Percentiles rank a stretch among this genome's conserved stretches.
These are phyloP conservation scores for Spodoptera littoralis DNA, from an alignment of 2,888 invertebrate species.

Conservation along the genomic window DNA sequence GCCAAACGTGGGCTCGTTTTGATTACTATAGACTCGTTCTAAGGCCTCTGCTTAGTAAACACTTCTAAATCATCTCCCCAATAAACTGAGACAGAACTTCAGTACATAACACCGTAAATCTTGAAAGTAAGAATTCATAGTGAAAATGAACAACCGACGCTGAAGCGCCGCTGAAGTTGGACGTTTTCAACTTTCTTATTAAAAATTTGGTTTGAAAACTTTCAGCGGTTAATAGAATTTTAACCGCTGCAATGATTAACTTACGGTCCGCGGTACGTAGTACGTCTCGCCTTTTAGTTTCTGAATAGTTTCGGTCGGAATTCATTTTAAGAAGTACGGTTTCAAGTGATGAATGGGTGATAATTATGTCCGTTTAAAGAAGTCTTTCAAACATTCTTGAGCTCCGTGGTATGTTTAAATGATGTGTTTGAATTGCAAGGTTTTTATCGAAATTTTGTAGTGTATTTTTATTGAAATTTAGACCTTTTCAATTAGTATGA, in stretches of 20 bases:
- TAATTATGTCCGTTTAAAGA: conserved; percentile 48
- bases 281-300: conserved; percentile 56
- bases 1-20: too few species aligned
- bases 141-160: conserved; percentile 67
- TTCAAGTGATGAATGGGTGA: conserved; percentile 44
- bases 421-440: neutral
- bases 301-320: conserved; percentile 52
- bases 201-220: conserved; percentile 79
- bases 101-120: conserved; percentile 27
- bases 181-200: conserved; percentile 76
- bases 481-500: too few species aligned
- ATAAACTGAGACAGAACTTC: conserved; percentile 29
- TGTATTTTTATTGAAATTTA: too few species aligned
- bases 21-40: too few species aligned
- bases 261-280: conserved; percentile 54
- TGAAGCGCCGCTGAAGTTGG: conserved; percentile 55
- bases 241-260: conserved; percentile 76
- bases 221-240: conserved; percentile 77
- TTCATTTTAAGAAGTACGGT: conserved; percentile 53
- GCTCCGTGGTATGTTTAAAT: conserved; percentile 22
- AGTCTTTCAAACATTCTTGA: conserved; percentile 17
- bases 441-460: too few species aligned
- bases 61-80: conserved; percentile 9
- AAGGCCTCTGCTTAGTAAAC: neutral
- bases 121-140: conserved; percentile 55